Conservation (phyloP, 2,113 vertebrate genomes). For the Apeltes quadracus region DNA sequence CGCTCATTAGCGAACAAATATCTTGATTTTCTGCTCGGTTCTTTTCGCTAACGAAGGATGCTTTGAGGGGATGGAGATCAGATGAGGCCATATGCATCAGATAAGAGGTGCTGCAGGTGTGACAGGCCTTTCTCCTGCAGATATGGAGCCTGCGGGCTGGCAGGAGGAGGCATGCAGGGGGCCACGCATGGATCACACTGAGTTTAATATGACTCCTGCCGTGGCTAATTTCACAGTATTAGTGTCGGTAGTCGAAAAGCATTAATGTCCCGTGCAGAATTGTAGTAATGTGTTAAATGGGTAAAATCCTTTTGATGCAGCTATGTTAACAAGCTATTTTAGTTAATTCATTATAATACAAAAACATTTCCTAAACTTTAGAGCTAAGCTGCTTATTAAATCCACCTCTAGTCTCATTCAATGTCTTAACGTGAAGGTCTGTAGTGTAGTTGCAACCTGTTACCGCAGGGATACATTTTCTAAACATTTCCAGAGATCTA, state of each 20-base stretch:
- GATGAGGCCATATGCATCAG: background rate
- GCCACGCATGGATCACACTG: background rate
- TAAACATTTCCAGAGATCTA: background rate
- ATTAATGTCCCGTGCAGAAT: background rate
- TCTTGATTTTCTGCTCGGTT: background rate
- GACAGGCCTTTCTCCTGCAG: background rate
- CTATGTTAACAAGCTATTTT: background rate
- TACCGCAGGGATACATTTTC: background rate
- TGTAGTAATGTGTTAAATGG: background rate
- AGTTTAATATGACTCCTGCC: background rate
- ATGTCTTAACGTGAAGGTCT: background rate
- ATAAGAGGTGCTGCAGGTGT: background rate
- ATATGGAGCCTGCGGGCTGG: background rate
- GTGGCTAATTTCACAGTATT: background rate
- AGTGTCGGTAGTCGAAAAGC: background rate
- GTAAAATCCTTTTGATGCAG: background rate
- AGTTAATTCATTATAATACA: no score
- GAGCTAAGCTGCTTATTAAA: background rate
- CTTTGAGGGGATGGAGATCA: background rate
- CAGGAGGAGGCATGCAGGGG: background rate
- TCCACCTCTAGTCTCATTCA: background rate
- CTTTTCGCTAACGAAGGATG: constrained; percentile 12
- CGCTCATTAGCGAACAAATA: constrained; percentile 6
- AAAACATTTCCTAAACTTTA: no score
- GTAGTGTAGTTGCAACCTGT: background rate